Conservation (phyloP, 2,888 invertebrate species). For the Merodon equestris region DNA sequence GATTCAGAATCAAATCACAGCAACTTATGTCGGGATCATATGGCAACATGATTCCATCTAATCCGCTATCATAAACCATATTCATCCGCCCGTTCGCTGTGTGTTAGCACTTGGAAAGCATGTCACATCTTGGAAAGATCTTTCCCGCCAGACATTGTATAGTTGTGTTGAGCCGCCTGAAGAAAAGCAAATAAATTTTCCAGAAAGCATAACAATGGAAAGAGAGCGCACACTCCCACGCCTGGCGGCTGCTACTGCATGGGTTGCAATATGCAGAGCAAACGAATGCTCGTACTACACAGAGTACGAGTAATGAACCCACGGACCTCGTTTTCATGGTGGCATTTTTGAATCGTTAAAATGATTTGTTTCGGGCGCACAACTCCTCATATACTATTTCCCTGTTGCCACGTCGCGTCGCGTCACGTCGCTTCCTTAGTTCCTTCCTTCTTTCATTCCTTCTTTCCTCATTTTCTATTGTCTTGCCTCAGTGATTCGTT, state of each 20-base stretch:
- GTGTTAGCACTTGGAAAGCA: slow-evolving; percentile 67
- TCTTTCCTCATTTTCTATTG: neutral
- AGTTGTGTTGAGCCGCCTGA: slow-evolving; percentile 9
- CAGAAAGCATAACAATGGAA: slow-evolving; percentile 46
- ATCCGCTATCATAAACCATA: slow-evolving; percentile 65
- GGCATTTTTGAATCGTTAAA: slow-evolving; percentile 67
- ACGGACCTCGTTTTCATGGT: slow-evolving; percentile 62
- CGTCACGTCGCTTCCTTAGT: too few relatives aligned
- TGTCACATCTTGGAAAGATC: slow-evolving; percentile 56
- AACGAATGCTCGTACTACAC: neutral
- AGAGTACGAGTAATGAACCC: slow-evolving; percentile 41
- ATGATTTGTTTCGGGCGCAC: slow-evolving; percentile 65
- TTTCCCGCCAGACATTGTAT: neutral
- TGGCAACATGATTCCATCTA: slow-evolving; percentile 67
- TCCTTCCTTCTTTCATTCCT: too few relatives aligned
- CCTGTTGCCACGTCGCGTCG: slow-evolving; percentile 35
- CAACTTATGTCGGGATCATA: slow-evolving; percentile 56
- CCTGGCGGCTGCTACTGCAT: slow-evolving; percentile 65
- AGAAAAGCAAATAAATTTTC: slow-evolving; percentile 60
- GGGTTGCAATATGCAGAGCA: neutral
- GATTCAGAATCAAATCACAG: neutral
- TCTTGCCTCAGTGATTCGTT: slow-evolving; percentile 8
- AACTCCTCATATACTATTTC: slow-evolving; percentile 55
- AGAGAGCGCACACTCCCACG: slow-evolving; percentile 62
- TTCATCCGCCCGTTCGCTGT: too few relatives aligned